phyloP scores from a whole-genome alignment of 1,140 invertebrate species.

The Drosophila saltans region DNA sequence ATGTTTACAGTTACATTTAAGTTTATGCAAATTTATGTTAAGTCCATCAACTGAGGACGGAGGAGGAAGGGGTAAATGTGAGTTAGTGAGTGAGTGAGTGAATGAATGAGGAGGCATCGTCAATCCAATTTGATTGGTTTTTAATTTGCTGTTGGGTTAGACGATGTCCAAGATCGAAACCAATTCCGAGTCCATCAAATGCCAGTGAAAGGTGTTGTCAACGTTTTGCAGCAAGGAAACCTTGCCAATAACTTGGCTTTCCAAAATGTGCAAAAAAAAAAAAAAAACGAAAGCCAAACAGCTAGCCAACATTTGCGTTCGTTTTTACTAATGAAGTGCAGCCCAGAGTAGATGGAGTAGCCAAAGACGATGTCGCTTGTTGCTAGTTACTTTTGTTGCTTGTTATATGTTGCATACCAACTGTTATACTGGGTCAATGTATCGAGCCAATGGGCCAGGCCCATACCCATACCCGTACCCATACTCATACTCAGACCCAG shows the following conservation, averaged over 20 bases:
- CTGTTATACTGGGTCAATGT: slow-evolving; percentile 75
- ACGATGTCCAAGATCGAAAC: neutral
- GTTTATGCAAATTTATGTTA: slow-evolving; percentile 76
- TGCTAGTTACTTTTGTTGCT: slow-evolving; percentile 30
- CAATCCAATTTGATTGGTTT: slow-evolving; percentile 59
- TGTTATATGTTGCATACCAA: slow-evolving; percentile 62
- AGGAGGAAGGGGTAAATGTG: neutral
- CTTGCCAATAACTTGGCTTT: slow-evolving; percentile 72
- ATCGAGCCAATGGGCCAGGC: slow-evolving; percentile 35
- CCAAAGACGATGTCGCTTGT: slow-evolving; percentile 14
- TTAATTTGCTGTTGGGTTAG: slow-evolving; percentile 48
- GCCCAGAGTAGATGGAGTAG: slow-evolving; percentile 36
- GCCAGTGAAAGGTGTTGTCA: slow-evolving; percentile 71
- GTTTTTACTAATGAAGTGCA: slow-evolving; percentile 61
- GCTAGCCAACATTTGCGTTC: slow-evolving; percentile 35
- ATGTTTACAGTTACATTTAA: slow-evolving; percentile 72
- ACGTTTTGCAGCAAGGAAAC: slow-evolving; percentile 51
- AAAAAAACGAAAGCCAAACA: slow-evolving; percentile 50
- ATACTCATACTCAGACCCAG: slow-evolving; percentile 15
- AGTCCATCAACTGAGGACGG: slow-evolving; percentile 42
- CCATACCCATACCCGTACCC: slow-evolving; percentile 31
- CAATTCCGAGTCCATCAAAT: slow-evolving; percentile 32
- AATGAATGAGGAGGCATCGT: slow-evolving; percentile 25
- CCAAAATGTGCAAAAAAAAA: slow-evolving; percentile 41
- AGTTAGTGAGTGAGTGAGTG: neutral